A percentile compares a stretch with the other conserved stretches of the same genome.
phyloP scores from a whole-genome alignment of 2,797 vertebrate species.

The Typhlichthys eigenmanni region DNA sequence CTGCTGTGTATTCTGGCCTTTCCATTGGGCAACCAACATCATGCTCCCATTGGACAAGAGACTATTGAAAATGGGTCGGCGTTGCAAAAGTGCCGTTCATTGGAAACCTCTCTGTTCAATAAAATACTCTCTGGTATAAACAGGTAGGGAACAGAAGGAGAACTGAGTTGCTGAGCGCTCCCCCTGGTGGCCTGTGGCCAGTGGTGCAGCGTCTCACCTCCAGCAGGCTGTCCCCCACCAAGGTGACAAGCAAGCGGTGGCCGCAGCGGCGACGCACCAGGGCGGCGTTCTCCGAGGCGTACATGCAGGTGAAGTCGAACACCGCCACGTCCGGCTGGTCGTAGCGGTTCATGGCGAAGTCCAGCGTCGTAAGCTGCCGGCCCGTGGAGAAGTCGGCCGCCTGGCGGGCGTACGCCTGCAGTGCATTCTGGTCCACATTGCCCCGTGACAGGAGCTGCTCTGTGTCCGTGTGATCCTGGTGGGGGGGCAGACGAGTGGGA shows the following conservation, averaged over 20 bases:
- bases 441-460: conserved; percentile 86
- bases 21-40: too few species aligned
- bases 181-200: too few species aligned
- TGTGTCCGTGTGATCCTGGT: conserved; percentile 88
- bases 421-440: conserved; percentile 92
- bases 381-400: conserved; percentile 94
- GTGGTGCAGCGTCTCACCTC: conserved; percentile 78
- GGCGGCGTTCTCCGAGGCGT: conserved; percentile 90
- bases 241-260: conserved; percentile 84
- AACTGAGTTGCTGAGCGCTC: too few species aligned
- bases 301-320: conserved; percentile 99
- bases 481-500: conserved; percentile 1
- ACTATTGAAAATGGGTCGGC: too few species aligned
- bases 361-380: conserved; percentile 87
- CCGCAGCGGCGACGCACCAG: conserved; percentile 86
- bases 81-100: too few species aligned
- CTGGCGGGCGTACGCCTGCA: conserved; percentile 87
- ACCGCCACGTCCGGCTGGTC: conserved; percentile 95
- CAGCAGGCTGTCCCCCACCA: conserved; percentile 95
- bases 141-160: too few species aligned
- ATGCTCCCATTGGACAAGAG: too few species aligned
- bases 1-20: too few species aligned
- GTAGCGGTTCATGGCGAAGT: conserved; percentile 96
- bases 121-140: too few species aligned
- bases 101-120: too few species aligned